phyloP scores from a whole-genome alignment of 2,797 vertebrate species.

The Eulemur rubriventer region DNA sequence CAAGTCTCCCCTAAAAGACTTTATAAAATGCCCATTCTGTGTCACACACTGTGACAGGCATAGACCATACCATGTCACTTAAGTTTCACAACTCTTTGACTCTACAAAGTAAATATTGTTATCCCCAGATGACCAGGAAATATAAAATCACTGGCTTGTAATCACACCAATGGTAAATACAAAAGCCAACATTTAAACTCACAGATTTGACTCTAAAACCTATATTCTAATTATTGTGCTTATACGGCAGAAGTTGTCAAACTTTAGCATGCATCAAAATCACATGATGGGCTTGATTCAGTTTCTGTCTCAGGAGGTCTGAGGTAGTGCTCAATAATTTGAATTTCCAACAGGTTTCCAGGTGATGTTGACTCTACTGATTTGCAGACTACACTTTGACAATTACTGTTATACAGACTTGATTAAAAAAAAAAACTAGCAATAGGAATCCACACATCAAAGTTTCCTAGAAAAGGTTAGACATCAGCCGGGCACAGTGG shows the following conservation, averaged over 20 bases:
- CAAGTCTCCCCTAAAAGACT: not conserved
- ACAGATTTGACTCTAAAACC: not conserved
- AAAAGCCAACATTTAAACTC: conserved; percentile 1
- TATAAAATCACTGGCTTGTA: not conserved
- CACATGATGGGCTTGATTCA: not conserved
- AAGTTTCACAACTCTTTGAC: not conserved
- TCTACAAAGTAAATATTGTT: not conserved
- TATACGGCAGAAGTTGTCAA: not conserved
- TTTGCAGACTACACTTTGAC: not conserved
- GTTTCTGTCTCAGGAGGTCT: not conserved
- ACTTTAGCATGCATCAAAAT: not conserved
- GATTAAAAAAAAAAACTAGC: not conserved
- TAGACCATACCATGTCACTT: not conserved
- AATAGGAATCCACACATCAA: not conserved
- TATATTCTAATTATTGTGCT: not conserved
- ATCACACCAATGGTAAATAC: not conserved
- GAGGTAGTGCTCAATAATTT: not conserved
- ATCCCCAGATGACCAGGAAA: not conserved
- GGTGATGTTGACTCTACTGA: not conserved
- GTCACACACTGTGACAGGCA: not conserved
- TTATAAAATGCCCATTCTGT: not conserved
- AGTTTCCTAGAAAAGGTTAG: not conserved
- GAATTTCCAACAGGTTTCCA: not conserved
- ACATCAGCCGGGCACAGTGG: not conserved
- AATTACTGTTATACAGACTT: not conserved